Percentiles rank a stretch among this genome's conserved stretches.
Conservation (phyloP, 2,888 invertebrate genomes). For the Dicycla oo region DNA sequence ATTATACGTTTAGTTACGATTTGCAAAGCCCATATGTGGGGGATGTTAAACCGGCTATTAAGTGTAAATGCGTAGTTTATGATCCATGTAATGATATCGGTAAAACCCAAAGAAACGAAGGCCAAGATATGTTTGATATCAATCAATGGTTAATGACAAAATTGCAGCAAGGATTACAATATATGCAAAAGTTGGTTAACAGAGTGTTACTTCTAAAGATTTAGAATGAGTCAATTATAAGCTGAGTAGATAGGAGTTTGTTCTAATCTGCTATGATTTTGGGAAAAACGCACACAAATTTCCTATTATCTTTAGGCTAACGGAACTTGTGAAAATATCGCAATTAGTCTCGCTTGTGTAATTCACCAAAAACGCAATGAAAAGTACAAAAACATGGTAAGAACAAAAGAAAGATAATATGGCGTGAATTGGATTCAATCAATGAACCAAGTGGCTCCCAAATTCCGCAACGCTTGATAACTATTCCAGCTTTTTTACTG, state of each 20-base stretch:
- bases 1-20: slow-evolving; percentile 6
- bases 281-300: not conserved
- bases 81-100: slow-evolving; percentile 1
- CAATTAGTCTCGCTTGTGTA: not conserved
- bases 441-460: not conserved
- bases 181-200: not conserved
- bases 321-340: no score
- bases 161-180: not conserved
- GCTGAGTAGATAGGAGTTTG: not conserved
- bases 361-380: slow-evolving; percentile 2
- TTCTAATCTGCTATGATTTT: not conserved
- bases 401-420: not conserved
- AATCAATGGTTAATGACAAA: not conserved
- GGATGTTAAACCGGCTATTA: slow-evolving; percentile 18
- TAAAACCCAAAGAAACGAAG: slow-evolving; percentile 6
- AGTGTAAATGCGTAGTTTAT: slow-evolving; percentile 26
- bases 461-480: not conserved
- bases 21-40: slow-evolving; percentile 19
- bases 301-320: not conserved
- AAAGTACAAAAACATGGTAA: not conserved
- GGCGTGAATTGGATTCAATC: not conserved
- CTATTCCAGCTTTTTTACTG: not conserved
- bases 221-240: not conserved
- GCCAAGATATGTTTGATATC: not conserved
- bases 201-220: not conserved